Base-by-base conservation (phyloP, 2,113 vertebrate genomes). In the Oxygymnocypris stewartii region DNA sequence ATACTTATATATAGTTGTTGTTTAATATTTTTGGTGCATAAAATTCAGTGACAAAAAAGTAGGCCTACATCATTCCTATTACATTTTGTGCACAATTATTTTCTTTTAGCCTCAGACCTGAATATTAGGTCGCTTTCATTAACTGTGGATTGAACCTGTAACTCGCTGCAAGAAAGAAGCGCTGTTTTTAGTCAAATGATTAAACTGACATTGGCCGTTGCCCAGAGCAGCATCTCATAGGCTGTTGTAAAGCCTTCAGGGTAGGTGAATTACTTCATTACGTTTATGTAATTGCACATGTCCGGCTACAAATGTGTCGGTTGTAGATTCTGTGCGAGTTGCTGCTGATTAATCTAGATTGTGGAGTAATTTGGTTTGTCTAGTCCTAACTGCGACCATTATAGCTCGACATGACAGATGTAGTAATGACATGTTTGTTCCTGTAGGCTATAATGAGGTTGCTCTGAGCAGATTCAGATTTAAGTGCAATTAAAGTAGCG, bases 401-500 rank as follows among this genome's bases (percentile, higher is more conserved):
- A 67, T 28, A 80, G 67, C 65, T 54, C 65, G n/a, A 85, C 87
- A 85, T 57, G 85, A 61, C 88, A 76, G 78, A 73, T 86, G 78
- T 78, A 28, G 49, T 54, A 44, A 79, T 83, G 79, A 63, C 76
- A 44, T 61, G 67, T 69, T 85, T 74, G 73, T 83, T 84, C 81
- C 87, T 82, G 65, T 76, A 47, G 74, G 89, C 77, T 63, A 67
- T 85, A 88, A 85, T 84, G 79, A 84, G 87, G 76, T 84, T 82
- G 87, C 79, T 74, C 84, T 85, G 82, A 78, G 76, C 82, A 82
- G 86, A 89, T 89, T 90, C 84, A 88, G 84, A 84, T 85, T 76
- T 74, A 84, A 85, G 79, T 79, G 85, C 86, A 87, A 87, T 87
- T 89, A 89, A 89, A 86, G 85, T 84, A 89, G 85, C 85, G 69